Base-by-base conservation (phyloP, 1,140 invertebrate genomes). In the Littorina saxatilis region DNA sequence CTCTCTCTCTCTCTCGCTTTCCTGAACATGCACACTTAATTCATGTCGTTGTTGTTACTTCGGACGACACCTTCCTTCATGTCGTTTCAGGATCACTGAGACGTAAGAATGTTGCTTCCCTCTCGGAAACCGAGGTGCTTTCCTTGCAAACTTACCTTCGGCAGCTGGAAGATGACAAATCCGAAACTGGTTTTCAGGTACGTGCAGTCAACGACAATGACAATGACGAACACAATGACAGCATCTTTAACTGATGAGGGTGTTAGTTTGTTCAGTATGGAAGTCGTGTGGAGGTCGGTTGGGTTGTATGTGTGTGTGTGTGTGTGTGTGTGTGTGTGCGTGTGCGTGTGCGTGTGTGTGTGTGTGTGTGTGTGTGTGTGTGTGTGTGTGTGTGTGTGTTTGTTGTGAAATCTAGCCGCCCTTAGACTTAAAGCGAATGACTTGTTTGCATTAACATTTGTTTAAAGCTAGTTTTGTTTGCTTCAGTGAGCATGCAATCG, bases 101-200 rank as follows among this genome's bases (percentile, higher is more conserved):
- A 7, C 70, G 80, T 23, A 75, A 81, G 39, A 75, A 76, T 66
- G 73, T 81, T 13, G 80, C 76, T 32, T 20, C 32, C 13, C 58
- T 81, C n/a, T 32, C 70, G 39, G 55, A 73, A 32, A n/a, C 66
- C 17, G 80, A 81, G 43, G 58, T 81, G 7, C 27, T 76, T 47
- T 50, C 27, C 39, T 58, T 81, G 3, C 72, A 76, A 68, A 39
- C 20, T 11, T 32, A 37, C 29, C 73, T 81, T 5, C 50, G 73
- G 13, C 32, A 75, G 29, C 68, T 81, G 23, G 52, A 66, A 29
- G 73, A 81, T 50, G 80, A 81, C 73, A 20, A 58, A 23, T 61
- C 81, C 17, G 72, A 61, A 2, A n/a, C 23, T 9, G 80, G 80
- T 13, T 81, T 68, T 27, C 72, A 75, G 52, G 47, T 80, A 80